Conservation (phyloP, 2,888 invertebrate species). For the Aspidapion aeneum region DNA sequence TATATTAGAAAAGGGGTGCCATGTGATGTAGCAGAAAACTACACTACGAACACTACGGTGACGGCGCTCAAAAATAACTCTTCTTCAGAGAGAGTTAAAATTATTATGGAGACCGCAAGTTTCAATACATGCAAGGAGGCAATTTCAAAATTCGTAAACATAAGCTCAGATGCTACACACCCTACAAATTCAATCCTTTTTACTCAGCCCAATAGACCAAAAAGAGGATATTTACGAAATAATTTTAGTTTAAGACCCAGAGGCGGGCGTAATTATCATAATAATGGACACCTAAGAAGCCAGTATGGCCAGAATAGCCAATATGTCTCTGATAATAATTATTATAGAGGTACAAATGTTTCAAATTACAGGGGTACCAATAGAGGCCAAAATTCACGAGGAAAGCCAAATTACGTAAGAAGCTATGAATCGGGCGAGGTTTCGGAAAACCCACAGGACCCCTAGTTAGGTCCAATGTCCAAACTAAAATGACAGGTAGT, state of each 20-base stretch:
- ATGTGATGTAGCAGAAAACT: conserved; percentile 5
- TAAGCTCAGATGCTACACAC: background rate
- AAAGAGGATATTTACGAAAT: background rate
- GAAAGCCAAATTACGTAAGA: background rate
- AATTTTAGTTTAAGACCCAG: too few relatives aligned
- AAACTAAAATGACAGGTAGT: conserved; percentile 6
- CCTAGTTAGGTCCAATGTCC: background rate
- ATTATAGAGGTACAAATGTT: background rate
- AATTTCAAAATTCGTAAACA: conserved; percentile 14
- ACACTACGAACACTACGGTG: conserved; percentile 7
- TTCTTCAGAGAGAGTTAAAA: conserved; percentile 4
- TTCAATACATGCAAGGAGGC: conserved; percentile 9
- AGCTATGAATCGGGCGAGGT: background rate
- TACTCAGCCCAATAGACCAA: background rate
- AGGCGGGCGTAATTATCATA: background rate
- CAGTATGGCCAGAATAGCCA: background rate
- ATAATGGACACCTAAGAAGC: background rate
- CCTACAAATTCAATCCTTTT: background rate
- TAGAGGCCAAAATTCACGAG: background rate
- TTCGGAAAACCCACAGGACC: background rate
- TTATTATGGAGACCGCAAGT: conserved; percentile 12
- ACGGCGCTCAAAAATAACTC: conserved; percentile 8
- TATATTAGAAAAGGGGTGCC: conserved; percentile 19
- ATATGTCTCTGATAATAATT: background rate
- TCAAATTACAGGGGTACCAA: background rate